These are phyloP conservation scores for Drosophila arawakana DNA, from an alignment of 1,140 invertebrate genomes.

Conservation along the genomic window DNA sequence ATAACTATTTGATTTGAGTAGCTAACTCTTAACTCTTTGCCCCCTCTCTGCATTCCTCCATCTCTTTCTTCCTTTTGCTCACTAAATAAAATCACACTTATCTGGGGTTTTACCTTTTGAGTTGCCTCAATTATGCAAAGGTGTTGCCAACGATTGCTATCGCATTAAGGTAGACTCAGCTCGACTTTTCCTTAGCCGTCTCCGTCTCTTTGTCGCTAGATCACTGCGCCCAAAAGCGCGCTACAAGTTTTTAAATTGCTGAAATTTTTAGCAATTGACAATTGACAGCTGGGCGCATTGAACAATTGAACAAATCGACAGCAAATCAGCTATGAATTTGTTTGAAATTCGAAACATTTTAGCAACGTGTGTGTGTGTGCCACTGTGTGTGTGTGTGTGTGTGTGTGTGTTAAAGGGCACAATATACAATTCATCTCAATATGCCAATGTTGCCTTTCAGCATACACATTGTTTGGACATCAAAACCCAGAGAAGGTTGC, in stretches of 20 bases:
- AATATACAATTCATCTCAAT: constrained; percentile 77
- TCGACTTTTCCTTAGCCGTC: background rate
- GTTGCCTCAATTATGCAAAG: constrained; percentile 29
- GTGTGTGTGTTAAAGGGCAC: constrained; percentile 26
- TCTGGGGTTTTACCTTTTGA: too few species aligned
- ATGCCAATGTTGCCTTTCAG: constrained; percentile 80
- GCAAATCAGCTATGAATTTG: constrained; percentile 36
- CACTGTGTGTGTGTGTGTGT: background rate
- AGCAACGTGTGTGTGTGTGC: background rate
- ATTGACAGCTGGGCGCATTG: constrained; percentile 22
- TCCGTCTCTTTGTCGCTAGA: too few species aligned
- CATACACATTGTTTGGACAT: constrained; percentile 78
- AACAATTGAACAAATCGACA: constrained; percentile 38
- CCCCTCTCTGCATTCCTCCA: too few species aligned
- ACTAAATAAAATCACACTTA: background rate
- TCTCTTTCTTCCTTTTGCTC: background rate
- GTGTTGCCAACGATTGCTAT: constrained; percentile 28
- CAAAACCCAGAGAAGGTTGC: constrained; percentile 43
- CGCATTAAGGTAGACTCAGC: constrained; percentile 11
- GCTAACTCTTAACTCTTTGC: too few species aligned
- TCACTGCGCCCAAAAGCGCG: constrained; percentile 35
- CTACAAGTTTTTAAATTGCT: constrained; percentile 20
- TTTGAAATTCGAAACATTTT: constrained; percentile 39
- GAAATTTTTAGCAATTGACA: constrained; percentile 3
- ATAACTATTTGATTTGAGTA: too few species aligned